Percentiles rank a stretch among this genome's conserved stretches.
phyloP scores from a whole-genome alignment of 2,113 vertebrate genomes.

The Limnothrissa miodon region DNA sequence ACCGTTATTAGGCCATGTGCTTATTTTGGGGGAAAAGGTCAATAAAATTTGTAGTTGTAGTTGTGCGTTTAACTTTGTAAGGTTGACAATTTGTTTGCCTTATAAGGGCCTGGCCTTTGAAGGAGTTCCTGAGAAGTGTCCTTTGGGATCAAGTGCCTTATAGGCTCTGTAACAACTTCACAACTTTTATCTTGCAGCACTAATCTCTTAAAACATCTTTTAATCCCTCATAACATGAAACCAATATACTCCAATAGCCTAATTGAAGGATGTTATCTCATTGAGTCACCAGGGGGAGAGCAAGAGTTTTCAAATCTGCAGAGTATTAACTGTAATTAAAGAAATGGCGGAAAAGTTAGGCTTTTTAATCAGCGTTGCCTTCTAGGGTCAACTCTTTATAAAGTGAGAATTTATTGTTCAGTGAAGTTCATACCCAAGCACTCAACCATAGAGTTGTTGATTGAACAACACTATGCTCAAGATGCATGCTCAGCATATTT shows the following conservation, averaged over 20 bases:
- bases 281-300: not conserved
- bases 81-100: too few relatives aligned
- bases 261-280: not conserved
- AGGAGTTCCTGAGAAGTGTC: not conserved
- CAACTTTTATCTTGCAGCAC: not conserved
- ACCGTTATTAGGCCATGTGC: too few relatives aligned
- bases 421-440: not conserved
- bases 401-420: not conserved
- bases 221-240: not conserved
- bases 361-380: not conserved
- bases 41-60: too few relatives aligned
- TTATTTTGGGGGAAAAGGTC: too few relatives aligned
- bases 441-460: not conserved
- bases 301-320: not conserved
- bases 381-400: not conserved
- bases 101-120: not conserved
- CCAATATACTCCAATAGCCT: not conserved
- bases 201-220: not conserved
- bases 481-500: not conserved
- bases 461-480: not conserved
- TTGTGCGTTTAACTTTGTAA: too few relatives aligned
- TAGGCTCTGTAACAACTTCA: not conserved
- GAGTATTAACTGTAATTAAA: slow-evolving; percentile 19
- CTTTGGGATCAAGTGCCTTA: not conserved
- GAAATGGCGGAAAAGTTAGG: slow-evolving; percentile 3